Base-by-base conservation (phyloP, 2,797 vertebrate species). In the Knipowitschia caucasica region DNA sequence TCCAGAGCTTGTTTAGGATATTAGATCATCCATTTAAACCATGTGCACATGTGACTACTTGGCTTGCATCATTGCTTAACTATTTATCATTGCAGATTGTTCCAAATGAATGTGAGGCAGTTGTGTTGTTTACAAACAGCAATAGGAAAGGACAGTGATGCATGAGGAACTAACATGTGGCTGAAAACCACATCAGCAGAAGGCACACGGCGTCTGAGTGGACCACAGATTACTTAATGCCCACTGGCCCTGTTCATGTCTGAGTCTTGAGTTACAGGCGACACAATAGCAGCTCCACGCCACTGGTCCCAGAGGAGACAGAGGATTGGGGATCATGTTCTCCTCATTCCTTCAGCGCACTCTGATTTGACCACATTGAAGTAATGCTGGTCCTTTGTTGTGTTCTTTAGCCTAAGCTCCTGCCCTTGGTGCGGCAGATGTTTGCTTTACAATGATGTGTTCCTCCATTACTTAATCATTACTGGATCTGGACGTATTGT, bases 201-300 rank as follows among this genome's bases (percentile, higher is more conserved):
- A 66, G 76, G 80, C 73, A 79, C 73, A 75, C 78, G 77, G 58
- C 40, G 4, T 45, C 53, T 39, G 40, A 45, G 73, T 68, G 72
- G 69, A 78, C 68, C 71, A 72, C 73, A 75, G 82, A 75, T 84
- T 77, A 85, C 57, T 86, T 78, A 80, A 78, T 80, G 81, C 75
- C 73, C 30, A 8, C 30, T 40, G 81, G 75, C 71, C 40, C 75
- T 70, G 77, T 83, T 86, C 81, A 82, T 57, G 73, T 73, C 72
- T 67, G 59, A 24, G 71, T 76, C 70, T 87, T 80, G 56, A 70
- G 66, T 87, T 89, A 79, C 81, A 77, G 52, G 31, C 47, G 15
- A 60, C 69, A 86, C 83, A 85, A 85, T 82, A 62, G 63, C n/a
- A n/a, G n/a, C n/a, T n/a, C n/a, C n/a, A n/a, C n/a, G n/a, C 71